These are phyloP conservation scores for Typhlomys cinereus DNA, from an alignment of 2,113 vertebrate species.

Conservation along the genomic window DNA sequence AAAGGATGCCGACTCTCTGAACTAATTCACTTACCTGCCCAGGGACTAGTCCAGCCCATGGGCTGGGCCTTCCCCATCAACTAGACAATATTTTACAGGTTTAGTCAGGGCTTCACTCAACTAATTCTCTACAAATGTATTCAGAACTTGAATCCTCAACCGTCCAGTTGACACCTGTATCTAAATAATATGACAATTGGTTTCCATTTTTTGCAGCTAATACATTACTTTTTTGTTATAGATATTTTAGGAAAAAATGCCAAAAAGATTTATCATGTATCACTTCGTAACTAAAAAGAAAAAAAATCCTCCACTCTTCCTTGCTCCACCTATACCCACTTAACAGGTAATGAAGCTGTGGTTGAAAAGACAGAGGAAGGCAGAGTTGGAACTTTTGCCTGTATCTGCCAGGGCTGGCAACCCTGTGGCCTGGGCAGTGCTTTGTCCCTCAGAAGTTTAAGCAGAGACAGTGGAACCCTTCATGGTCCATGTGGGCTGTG, in stretches of 20 bases:
- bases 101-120: too few relatives aligned
- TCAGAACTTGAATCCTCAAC: too few relatives aligned
- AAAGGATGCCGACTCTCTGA: too few relatives aligned
- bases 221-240: background rate
- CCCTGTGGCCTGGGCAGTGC: background rate
- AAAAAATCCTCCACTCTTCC: background rate
- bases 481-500: background rate
- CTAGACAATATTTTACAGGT: too few relatives aligned
- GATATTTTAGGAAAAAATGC: conserved; percentile 25
- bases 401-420: fast-evolving
- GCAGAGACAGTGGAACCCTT: background rate
- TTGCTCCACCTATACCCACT: background rate
- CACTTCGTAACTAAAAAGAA: conserved; percentile 8
- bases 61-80: too few relatives aligned
- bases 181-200: too few relatives aligned
- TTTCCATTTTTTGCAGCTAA: conserved; percentile 9
- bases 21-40: too few relatives aligned
- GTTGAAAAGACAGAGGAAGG: background rate
- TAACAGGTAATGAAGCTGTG: background rate
- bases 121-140: too few relatives aligned
- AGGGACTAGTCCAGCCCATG: too few relatives aligned
- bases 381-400: background rate
- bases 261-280: background rate
- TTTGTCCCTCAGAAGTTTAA: background rate
- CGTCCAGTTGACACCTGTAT: too few relatives aligned